Evolutionary conservation across 2,113 vertebrate genomes (phyloP).

Genomic region (Limanda limanda): DNA sequence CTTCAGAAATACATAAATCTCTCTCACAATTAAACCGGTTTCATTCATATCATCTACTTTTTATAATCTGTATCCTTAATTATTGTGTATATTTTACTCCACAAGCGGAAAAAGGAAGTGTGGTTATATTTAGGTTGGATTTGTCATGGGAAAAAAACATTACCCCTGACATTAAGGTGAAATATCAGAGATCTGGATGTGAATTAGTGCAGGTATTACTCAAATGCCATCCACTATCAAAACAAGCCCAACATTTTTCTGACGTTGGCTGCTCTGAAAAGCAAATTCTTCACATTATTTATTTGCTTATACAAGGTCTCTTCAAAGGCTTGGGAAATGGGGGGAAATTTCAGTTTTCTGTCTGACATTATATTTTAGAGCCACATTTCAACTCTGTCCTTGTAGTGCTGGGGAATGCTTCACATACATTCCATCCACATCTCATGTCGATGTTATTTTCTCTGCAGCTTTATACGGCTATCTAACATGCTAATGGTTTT

Average conservation of each 20-base stretch:
- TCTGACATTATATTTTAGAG: slow-evolving; percentile 77
- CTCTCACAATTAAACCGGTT: too few species aligned
- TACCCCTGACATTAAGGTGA: slow-evolving; percentile 63
- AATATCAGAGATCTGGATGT: slow-evolving; percentile 67
- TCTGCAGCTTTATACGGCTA: slow-evolving; percentile 78
- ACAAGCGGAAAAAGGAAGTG: slow-evolving; percentile 45
- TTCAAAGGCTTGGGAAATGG: slow-evolving; percentile 66
- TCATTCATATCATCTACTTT: too few species aligned
- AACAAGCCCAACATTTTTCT: slow-evolving; percentile 72
- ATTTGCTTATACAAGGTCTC: slow-evolving; percentile 77
- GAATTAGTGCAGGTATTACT: slow-evolving; percentile 71
- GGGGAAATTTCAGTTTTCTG: slow-evolving; percentile 59
- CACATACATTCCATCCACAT: slow-evolving; percentile 77
- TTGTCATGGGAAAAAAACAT: slow-evolving; percentile 43
- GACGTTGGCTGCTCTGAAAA: slow-evolving; percentile 61
- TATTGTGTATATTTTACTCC: neutral
- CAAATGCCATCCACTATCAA: slow-evolving; percentile 76
- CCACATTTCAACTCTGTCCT: slow-evolving; percentile 68
- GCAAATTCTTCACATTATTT: slow-evolving; percentile 79
- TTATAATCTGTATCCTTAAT: too few species aligned
- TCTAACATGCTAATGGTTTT: slow-evolving; percentile 77
- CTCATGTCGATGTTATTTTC: slow-evolving; percentile 72
- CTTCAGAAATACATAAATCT: neutral
- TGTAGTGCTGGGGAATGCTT: slow-evolving; percentile 59
- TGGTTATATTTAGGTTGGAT: slow-evolving; percentile 43